These are phyloP conservation scores for Clamator glandarius DNA, from an alignment of 2,797 vertebrate species.

Conservation along the genomic window DNA sequence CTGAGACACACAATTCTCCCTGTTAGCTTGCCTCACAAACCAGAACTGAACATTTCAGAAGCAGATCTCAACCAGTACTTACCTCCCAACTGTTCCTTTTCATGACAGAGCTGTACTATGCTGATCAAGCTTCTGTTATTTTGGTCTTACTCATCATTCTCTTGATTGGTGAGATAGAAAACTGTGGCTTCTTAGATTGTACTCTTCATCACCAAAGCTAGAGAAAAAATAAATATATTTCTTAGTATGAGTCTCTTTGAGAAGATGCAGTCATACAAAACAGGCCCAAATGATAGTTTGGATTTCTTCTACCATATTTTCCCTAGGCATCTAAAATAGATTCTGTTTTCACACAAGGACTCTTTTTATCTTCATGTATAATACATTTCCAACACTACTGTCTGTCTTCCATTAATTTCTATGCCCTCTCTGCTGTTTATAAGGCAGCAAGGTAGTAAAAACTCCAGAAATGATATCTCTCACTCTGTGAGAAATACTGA, in stretches of 20 bases:
- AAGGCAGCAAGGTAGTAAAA: not conserved
- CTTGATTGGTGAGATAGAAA: not conserved
- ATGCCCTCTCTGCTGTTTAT: not conserved
- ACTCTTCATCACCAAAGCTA: not conserved
- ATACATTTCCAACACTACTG: not conserved
- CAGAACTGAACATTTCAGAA: slow-evolving; percentile 29
- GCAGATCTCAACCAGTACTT: not conserved
- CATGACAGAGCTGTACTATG: not conserved
- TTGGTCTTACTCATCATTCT: not conserved
- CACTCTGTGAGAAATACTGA: not conserved
- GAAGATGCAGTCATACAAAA: not conserved
- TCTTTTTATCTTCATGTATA: not conserved
- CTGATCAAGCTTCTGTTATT: not conserved
- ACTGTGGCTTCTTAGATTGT: not conserved
- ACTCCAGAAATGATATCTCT: not conserved
- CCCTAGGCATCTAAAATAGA: not conserved
- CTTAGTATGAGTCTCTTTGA: not conserved
- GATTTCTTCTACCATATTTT: not conserved
- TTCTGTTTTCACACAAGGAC: not conserved
- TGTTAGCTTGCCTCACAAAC: not conserved
- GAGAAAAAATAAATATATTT: not conserved
- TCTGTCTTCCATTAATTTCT: not conserved
- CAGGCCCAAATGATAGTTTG: not conserved
- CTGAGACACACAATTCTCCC: not conserved
- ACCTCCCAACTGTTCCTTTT: not conserved